Evolutionary conservation across 2,113 vertebrate species (phyloP).

Genomic region (Panthera uncia): DNA sequence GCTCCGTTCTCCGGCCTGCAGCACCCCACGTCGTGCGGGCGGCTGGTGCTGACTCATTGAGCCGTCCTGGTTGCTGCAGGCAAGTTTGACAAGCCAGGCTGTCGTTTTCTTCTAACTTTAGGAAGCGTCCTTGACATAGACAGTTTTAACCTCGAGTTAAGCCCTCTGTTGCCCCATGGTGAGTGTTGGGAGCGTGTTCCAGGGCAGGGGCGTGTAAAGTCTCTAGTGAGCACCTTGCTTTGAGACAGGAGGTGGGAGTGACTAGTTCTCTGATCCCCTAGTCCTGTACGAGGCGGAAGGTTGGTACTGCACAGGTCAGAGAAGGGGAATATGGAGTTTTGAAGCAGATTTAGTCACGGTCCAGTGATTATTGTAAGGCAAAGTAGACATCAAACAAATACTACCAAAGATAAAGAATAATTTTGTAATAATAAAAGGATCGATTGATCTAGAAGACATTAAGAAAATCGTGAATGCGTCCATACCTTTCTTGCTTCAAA

Average conservation of each 20-base stretch:
- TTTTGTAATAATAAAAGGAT: background rate
- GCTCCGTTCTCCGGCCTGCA: accelerated
- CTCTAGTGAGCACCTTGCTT: background rate
- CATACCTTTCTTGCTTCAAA: background rate
- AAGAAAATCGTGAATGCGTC: background rate
- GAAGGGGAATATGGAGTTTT: background rate
- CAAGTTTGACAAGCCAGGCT: background rate
- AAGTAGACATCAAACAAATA: background rate
- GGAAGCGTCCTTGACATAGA: background rate
- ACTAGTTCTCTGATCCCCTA: background rate
- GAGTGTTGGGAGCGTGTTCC: background rate
- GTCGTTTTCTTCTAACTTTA: background rate
- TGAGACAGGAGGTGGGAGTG: background rate
- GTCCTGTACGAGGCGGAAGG: background rate
- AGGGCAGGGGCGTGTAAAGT: background rate
- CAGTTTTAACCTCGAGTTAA: background rate
- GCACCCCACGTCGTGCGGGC: accelerated
- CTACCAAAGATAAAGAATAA: background rate
- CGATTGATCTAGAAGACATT: background rate
- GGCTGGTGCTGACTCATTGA: background rate
- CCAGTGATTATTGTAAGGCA: background rate
- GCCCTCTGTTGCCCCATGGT: background rate
- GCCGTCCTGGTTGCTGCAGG: background rate
- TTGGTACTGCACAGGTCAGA: background rate
- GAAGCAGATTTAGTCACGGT: background rate